Percentiles rank a stretch among this genome's conserved stretches.
These are phyloP conservation scores for Cantharis lateralis DNA, from an alignment of 2,888 invertebrate genomes.

Conservation along the genomic window DNA sequence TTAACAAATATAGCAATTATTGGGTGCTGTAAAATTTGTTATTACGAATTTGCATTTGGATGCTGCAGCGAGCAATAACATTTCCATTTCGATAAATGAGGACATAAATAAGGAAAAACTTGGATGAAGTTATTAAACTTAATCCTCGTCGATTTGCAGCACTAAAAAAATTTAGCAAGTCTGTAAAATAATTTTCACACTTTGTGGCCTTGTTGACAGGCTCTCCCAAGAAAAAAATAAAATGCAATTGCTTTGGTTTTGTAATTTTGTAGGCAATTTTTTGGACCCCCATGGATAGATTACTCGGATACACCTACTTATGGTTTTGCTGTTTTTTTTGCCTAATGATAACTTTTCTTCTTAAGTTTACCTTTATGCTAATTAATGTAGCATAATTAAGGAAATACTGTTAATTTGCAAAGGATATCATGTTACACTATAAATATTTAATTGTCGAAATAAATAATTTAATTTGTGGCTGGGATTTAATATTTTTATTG, in stretches of 20 bases:
- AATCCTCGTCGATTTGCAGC: not conserved
- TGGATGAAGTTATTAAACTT: conserved; percentile 34
- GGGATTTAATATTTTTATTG: not conserved
- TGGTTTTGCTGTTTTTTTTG: conserved; percentile 9
- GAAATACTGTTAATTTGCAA: not conserved
- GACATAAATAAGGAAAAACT: conserved; percentile 29
- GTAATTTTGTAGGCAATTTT: conserved; percentile 26
- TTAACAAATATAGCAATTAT: not conserved
- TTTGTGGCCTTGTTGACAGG: conserved; percentile 34
- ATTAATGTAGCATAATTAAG: not conserved
- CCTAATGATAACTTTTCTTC: not conserved
- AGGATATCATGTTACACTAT: not conserved
- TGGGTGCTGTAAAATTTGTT: not conserved
- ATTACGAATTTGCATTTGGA: not conserved
- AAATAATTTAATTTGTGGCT: not conserved
- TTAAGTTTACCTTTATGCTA: not conserved
- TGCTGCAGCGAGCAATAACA: conserved; percentile 17
- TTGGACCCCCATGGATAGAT: conserved; percentile 29
- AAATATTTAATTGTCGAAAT: not conserved
- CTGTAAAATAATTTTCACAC: conserved; percentile 26
- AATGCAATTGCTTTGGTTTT: conserved; percentile 29
- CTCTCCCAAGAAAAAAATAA: conserved; percentile 24
- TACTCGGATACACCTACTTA: conserved; percentile 22
- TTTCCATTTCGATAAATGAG: conserved; percentile 29
- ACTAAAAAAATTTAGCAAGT: conserved; percentile 9